Conservation (phyloP, 2,797 vertebrate genomes). For the Hapalemur alaotrensis region DNA sequence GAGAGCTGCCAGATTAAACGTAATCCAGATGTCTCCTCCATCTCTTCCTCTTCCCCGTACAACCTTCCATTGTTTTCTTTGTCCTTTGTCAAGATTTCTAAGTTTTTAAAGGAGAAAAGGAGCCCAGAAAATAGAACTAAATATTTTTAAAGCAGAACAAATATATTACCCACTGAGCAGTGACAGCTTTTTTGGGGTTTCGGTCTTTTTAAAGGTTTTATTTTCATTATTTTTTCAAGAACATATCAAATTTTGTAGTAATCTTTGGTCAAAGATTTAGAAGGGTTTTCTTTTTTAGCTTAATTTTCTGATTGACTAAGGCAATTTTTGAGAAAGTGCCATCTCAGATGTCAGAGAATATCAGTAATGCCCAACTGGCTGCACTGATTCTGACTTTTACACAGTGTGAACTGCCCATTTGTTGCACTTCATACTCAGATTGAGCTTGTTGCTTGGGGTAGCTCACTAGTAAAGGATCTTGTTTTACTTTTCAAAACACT, state of each 20-base stretch:
- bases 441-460: neutral
- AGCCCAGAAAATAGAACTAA: constrained; percentile 32
- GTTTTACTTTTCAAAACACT: neutral
- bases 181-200: constrained; percentile 43
- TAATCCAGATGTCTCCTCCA: constrained; percentile 50
- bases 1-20: constrained; percentile 25
- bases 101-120: constrained; percentile 32
- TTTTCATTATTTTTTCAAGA: constrained; percentile 55
- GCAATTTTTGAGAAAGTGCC: neutral
- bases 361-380: neutral
- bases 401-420: neutral
- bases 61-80: constrained; percentile 8
- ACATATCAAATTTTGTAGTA: neutral
- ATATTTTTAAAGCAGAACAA: constrained; percentile 53
- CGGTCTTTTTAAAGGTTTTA: constrained; percentile 32
- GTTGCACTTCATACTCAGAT: neutral
- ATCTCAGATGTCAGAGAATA: neutral
- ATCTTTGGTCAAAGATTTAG: neutral
- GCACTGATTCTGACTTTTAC: neutral
- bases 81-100: constrained; percentile 41
- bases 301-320: constrained; percentile 35
- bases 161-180: neutral
- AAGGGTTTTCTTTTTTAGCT: constrained; percentile 11
- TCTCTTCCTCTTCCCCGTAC: constrained; percentile 41
- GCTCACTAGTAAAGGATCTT: neutral